These are phyloP conservation scores for Diglossa cyanea DNA, from an alignment of 2,797 vertebrate genomes.

Conservation along the genomic window DNA sequence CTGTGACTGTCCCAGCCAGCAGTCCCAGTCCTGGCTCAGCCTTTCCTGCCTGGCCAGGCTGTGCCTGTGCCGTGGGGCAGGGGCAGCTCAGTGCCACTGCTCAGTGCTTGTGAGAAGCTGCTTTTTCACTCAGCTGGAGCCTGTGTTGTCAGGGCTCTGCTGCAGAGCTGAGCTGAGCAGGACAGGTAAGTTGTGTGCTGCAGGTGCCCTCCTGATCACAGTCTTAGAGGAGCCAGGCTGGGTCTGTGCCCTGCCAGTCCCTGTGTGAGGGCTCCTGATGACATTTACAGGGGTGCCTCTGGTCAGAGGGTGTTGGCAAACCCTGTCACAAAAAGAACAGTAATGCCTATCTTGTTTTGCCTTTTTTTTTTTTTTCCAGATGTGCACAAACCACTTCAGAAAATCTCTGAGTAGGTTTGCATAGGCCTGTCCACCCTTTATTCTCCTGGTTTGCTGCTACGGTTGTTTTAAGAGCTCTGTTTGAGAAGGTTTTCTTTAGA, in stretches of 20 bases:
- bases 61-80: not conserved
- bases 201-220: not conserved
- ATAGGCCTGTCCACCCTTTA: constrained; percentile 46
- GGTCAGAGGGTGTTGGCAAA: not conserved
- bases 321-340: not conserved
- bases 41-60: not conserved
- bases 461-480: constrained; percentile 5
- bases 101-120: not conserved
- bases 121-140: not conserved
- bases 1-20: not conserved
- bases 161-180: not conserved
- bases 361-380: constrained; percentile 42
- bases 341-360: constrained; percentile 50
- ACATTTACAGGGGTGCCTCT: not conserved
- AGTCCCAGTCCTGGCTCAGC: accelerated
- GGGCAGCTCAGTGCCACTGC: not conserved
- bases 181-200: constrained; percentile 11
- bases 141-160: not conserved
- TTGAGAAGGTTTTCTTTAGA: constrained; percentile 7
- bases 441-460: constrained; percentile 36
- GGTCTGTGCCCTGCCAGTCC: not conserved
- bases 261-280: not conserved
- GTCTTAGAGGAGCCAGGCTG: not conserved
- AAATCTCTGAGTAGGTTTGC: constrained; percentile 64
- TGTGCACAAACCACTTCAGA: constrained; percentile 59